Evolutionary conservation across 2,888 invertebrate genomes (phyloP).

Genomic region (Hypena proboscidalis): DNA sequence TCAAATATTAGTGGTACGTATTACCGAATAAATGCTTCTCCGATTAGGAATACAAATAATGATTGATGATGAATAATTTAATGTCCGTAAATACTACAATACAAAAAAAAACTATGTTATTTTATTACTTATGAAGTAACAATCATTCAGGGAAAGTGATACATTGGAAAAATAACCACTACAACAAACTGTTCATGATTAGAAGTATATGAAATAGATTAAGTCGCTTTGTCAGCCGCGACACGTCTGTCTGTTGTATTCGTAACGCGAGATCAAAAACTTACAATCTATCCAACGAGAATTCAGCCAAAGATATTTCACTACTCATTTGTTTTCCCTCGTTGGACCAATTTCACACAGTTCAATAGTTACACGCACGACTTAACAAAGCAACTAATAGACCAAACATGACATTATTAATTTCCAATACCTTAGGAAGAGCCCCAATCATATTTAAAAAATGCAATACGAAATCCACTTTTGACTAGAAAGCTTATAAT

Average conservation of each 20-base stretch:
- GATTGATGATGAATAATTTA: conserved; percentile 31
- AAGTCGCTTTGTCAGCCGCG: conserved; percentile 10
- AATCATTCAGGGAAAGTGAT: conserved; percentile 36
- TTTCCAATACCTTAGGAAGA: conserved; percentile 41
- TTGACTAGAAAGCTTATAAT: conserved; percentile 82
- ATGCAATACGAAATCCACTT: conserved; percentile 72
- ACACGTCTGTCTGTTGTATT: background rate
- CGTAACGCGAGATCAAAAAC: conserved; percentile 5
- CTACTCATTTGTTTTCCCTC: no score
- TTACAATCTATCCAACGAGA: no score
- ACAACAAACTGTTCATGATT: no score
- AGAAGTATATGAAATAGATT: background rate
- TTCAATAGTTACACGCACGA: background rate
- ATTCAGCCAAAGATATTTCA: no score
- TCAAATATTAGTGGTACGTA: conserved; percentile 33
- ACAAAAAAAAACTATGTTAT: conserved; percentile 34
- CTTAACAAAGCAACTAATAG: background rate
- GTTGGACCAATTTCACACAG: no score
- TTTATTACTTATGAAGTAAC: conserved; percentile 48
- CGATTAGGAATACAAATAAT: conserved; percentile 30
- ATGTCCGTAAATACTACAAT: conserved; percentile 34
- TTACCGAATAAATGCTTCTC: conserved; percentile 39
- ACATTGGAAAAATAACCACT: conserved; percentile 24
- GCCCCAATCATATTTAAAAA: conserved; percentile 44
- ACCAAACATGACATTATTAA: conserved; percentile 31